Base-by-base conservation (phyloP, 2,888 invertebrate species). In the Hydraecia micacea region DNA sequence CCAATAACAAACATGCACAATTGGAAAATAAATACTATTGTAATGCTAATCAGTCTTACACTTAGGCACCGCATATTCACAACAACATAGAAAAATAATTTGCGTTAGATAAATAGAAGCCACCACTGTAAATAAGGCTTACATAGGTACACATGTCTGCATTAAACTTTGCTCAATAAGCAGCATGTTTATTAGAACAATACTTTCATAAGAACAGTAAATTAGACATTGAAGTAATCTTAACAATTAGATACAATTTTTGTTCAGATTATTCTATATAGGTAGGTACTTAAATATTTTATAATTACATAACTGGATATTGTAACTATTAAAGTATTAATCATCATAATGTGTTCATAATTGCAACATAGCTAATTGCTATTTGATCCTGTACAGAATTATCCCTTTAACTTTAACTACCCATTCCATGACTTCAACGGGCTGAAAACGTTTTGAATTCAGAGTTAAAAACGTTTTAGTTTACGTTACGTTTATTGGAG, bases 21-120 rank as follows among this genome's bases (percentile, higher is more conserved):
- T 86, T 62, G 80, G 88, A 84, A 88, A 89, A 89, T 89, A 88
- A 86, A 86, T 75, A 86, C 76, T 87, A 88, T 88, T 87, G 89
- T 89, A 85, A 85, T 78, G 84, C 91, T 94, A 94, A 91, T 95
- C 95, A 95, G 95, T 95, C 95, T 95, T 94, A 93, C 91, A 91
- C 86, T 86, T 92, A 93, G 92, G 93, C 94, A 95, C 94, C 93
- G 83, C 89, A 90, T 87, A 87, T 91, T 92, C 89, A 92, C 90
- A 93, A 91, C 85, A 88, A 77, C 74, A 84, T 69, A 78, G 66
- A 73, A 77, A 79, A 80, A 82, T 77, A 72, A 83, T 60, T 77
- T 60, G 70, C 36, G 49, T 46, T 63, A 71, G 21, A 49, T 58
- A 72, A 28, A 69, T 70, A 67, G 13, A 69, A 70, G 80, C 65